Base-by-base conservation (phyloP, 2,113 vertebrate species). In the Phalacrocorax pelagicus region DNA sequence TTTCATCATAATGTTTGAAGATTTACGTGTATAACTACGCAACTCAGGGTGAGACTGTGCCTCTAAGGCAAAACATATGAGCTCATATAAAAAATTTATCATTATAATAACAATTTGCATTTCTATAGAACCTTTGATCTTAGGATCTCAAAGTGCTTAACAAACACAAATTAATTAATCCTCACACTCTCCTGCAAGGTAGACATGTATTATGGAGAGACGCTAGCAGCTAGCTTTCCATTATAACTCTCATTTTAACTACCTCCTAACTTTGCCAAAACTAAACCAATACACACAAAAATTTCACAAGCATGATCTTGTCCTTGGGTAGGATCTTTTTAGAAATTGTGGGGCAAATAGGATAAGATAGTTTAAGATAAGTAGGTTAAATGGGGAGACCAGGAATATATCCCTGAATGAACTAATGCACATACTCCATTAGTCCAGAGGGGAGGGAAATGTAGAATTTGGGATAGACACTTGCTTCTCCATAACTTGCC, bases 61-160 rank as follows among this genome's bases (percentile, higher is more conserved):
- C 96, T 95, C 82, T 85, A 88, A 95, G 95, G 94, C 55, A 88
- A 97, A 96, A 94, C 73, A 49, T 57, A 66, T 97, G 97, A 98
- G 96, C 97, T 97, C 97, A 95, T 95, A 72, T 81, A 82, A 88
- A 74, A 83, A 85, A 96, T 88, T 96, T 96, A 95, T 95, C 94
- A 88, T 97, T 94, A 81, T 92, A 97, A 95, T 97, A 93, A 93
- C 86, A 95, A 97, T 97, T 96, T 97, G 94, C 90, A 96, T 97
- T 95, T 97, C 91, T 96, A 94, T 80, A 82, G 78, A 71, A 81
- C 49, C 96, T 97, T 97, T 97, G 96, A 97, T 97, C 96, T 97
- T 85, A 51, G 85, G 81, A 95, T 93, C 91, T 71, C 70, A 94
- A 93, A 98, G 94, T 95, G 80, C 91, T 93, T 95, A 85, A 86